Evolutionary conservation across 2,113 vertebrate species (phyloP).

Genomic region (Ranitomeya imitator): DNA sequence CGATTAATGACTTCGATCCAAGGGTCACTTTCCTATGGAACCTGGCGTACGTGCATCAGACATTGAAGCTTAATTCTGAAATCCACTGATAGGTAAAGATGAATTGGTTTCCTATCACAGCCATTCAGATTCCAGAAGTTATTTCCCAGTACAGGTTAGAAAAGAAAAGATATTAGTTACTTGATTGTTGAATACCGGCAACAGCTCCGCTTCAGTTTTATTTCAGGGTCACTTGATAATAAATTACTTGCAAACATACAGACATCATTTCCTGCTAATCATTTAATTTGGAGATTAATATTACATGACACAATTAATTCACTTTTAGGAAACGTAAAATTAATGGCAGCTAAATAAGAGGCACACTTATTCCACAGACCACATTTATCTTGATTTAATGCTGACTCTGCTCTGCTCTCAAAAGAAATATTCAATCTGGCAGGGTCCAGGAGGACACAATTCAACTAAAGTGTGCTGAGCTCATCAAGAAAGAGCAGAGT

Average conservation of each 20-base stretch:
- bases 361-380: conserved; percentile 57
- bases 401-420: conserved; percentile 69
- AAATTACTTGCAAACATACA: not conserved
- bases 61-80: not conserved
- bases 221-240: not conserved
- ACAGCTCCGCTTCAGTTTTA: not conserved
- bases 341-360: conserved; percentile 9
- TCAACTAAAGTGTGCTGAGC: conserved; percentile 71
- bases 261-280: conserved; percentile 3
- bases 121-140: not conserved
- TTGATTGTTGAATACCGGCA: not conserved
- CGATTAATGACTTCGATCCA: no score
- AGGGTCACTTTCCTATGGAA: no score
- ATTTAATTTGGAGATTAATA: not conserved
- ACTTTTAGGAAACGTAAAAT: not conserved
- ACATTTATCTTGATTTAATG: conserved; percentile 67
- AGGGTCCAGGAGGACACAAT: conserved; percentile 65
- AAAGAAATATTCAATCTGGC: conserved; percentile 70
- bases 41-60: not conserved
- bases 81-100: not conserved
- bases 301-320: conserved; percentile 4
- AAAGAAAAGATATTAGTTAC: not conserved
- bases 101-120: not conserved
- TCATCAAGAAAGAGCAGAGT: conserved; percentile 69
- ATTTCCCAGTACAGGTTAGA: not conserved